A percentile compares a stretch with the other conserved stretches of the same genome.
Evolutionary conservation across 1,140 invertebrate genomes (phyloP).

Genomic region (Triops cancriformis): DNA sequence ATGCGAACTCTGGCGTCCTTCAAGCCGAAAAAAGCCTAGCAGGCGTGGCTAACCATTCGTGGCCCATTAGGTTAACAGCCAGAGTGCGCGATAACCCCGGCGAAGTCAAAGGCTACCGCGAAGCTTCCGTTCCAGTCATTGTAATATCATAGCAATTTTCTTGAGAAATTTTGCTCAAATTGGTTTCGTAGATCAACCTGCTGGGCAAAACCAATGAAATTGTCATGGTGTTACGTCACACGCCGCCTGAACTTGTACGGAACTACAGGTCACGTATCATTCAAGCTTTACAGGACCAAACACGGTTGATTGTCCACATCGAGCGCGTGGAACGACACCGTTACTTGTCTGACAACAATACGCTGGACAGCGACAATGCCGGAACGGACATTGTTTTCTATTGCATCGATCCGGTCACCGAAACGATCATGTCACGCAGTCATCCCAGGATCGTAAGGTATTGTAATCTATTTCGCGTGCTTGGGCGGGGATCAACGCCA

Average conservation of each 20-base stretch:
- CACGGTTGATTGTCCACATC: conserved; percentile 62
- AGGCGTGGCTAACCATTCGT: conserved; percentile 37
- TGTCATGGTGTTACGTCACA: conserved; percentile 63
- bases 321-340: conserved; percentile 64
- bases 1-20: conserved; percentile 52
- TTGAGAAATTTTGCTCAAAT: conserved; percentile 24
- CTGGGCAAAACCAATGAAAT: conserved; percentile 61
- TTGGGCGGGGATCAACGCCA: background rate
- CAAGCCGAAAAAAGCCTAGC: conserved; percentile 18
- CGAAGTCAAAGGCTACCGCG: conserved; percentile 28
- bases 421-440: conserved; percentile 61
- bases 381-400: conserved; percentile 82
- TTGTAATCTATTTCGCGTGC: conserved; percentile 32
- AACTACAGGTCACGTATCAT: conserved; percentile 55
- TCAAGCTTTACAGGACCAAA: conserved; percentile 60
- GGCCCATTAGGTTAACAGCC: conserved; percentile 65
- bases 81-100: conserved; percentile 63
- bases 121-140: conserved; percentile 51
- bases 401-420: conserved; percentile 65
- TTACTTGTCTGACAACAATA: conserved; percentile 56
- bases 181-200: conserved; percentile 48
- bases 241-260: conserved; percentile 59
- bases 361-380: conserved; percentile 58
- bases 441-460: conserved; percentile 59
- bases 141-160: conserved; percentile 41